Evolutionary conservation across 30 jellyfish, hydroid and myxozoan species (phyloP).

Genomic region (Phacellophora camtschatica): DNA sequence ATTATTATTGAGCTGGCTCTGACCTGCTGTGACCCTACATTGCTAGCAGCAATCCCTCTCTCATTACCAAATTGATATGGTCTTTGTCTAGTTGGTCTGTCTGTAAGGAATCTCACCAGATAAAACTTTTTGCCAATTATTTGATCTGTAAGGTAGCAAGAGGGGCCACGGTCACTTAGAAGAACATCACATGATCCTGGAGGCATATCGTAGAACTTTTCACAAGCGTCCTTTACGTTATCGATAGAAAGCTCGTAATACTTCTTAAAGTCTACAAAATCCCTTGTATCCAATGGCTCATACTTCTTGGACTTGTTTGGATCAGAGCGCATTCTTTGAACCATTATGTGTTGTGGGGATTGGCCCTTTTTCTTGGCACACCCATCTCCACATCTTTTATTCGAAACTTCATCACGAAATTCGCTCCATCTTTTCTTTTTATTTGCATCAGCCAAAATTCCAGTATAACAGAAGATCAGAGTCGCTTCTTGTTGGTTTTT

Average conservation of each 20-base stretch:
- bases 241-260: neutral
- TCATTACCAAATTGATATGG: too few species aligned
- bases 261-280: constrained; percentile 3
- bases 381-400: neutral
- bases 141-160: neutral
- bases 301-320: constrained; percentile 11
- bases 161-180: constrained; percentile 25
- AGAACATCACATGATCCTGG: constrained; percentile 31
- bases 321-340: neutral
- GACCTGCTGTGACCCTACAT: too few species aligned
- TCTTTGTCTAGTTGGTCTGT: too few species aligned
- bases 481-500: too few species aligned
- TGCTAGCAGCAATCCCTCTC: too few species aligned
- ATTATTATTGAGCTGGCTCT: too few species aligned
- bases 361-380: neutral
- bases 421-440: neutral
- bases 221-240: constrained; percentile 37
- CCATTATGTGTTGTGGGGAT: neutral
- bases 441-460: neutral
- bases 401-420: neutral
- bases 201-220: neutral
- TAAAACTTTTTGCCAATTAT: neutral
- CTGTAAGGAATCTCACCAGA: neutral
- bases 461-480: too few species aligned
- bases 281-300: constrained; percentile 9